Percentiles rank a stretch among this genome's conserved stretches.
phyloP scores from a whole-genome alignment of 30 jellyfish, hydroid and myxozoan genomes.

The Catostylus mosaicus region DNA sequence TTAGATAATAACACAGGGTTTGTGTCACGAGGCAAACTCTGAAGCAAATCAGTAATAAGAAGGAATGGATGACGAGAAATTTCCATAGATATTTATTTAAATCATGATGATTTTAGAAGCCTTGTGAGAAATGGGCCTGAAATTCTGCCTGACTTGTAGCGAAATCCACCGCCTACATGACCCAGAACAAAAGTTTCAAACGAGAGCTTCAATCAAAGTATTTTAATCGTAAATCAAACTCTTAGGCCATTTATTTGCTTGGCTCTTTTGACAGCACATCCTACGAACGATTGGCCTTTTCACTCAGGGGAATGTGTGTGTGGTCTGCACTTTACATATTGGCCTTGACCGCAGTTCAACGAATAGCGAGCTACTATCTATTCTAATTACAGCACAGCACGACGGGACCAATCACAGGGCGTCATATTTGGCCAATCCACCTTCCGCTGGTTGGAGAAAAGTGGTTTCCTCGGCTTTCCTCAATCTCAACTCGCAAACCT shows the following conservation, averaged over 20 bases:
- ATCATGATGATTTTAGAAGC: too few relatives aligned
- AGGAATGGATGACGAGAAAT: too few relatives aligned
- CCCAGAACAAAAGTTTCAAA: not conserved
- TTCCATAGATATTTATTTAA: too few relatives aligned
- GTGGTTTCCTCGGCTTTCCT: slow-evolving; percentile 57
- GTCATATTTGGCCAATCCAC: slow-evolving; percentile 47
- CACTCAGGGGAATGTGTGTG: slow-evolving; percentile 65
- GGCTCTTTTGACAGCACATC: slow-evolving; percentile 18
- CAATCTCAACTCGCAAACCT: slow-evolving; percentile 41
- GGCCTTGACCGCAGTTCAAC: slow-evolving; percentile 66
- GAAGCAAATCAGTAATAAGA: too few relatives aligned
- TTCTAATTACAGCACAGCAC: slow-evolving; percentile 65
- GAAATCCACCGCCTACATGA: not conserved
- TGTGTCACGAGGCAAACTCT: too few relatives aligned
- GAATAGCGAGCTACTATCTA: slow-evolving; percentile 55
- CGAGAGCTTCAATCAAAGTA: not conserved
- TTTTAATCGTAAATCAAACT: slow-evolving; percentile 11
- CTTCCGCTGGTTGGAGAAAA: slow-evolving; percentile 48
- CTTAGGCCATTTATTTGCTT: slow-evolving; percentile 8
- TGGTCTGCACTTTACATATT: slow-evolving; percentile 80
- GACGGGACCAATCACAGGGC: slow-evolving; percentile 58
- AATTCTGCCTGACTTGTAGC: not conserved
- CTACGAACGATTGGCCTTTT: slow-evolving; percentile 21
- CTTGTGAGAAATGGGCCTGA: not conserved
- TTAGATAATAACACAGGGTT: too few relatives aligned